These are phyloP conservation scores for Saguinus imperator DNA, from an alignment of 2,113 vertebrate genomes.

Conservation along the genomic window DNA sequence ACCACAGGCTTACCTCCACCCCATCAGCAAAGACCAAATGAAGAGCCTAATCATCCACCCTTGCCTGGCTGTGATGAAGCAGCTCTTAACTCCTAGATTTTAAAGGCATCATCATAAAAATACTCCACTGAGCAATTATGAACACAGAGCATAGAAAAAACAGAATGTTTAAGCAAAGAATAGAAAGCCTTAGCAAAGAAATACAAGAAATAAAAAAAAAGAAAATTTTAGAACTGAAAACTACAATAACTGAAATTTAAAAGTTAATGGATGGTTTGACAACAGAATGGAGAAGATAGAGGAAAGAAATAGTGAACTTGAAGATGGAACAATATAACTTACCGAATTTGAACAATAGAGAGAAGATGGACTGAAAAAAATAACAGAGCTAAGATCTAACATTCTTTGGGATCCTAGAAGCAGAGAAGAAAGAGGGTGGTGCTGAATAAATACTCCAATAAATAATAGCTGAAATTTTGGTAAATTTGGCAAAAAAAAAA, in stretches of 20 bases:
- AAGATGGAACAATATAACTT: not conserved
- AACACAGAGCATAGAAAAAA: not conserved
- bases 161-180: not conserved
- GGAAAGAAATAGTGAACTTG: not conserved
- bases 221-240: not conserved
- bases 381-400: not conserved
- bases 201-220: not conserved
- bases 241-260: not conserved
- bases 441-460: not conserved
- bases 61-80: not conserved
- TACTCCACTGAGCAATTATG: not conserved
- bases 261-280: not conserved
- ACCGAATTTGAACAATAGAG: not conserved
- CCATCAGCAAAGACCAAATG: not conserved
- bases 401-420: not conserved
- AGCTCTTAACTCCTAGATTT: not conserved
- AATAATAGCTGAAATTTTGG: not conserved
- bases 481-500: not conserved
- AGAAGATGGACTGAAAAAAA: not conserved
- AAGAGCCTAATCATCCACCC: not conserved
- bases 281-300: not conserved
- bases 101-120: not conserved
- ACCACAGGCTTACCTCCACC: not conserved
- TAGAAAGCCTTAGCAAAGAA: constrained; percentile 4
- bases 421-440: not conserved